phyloP scores from a whole-genome alignment of 2,797 vertebrate species.

The Gadopsis bispinosus region DNA sequence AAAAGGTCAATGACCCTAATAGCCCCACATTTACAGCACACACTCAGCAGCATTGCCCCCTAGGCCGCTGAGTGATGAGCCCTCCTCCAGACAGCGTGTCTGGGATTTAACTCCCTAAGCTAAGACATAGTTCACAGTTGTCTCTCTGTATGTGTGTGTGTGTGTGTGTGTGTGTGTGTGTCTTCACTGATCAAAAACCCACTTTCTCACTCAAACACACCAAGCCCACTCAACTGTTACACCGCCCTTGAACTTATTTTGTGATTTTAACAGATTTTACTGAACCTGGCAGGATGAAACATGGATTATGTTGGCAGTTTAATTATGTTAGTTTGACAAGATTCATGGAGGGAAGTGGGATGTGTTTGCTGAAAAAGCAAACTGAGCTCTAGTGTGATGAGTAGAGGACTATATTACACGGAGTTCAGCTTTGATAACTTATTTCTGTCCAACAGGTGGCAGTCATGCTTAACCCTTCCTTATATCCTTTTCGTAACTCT shows the following conservation, averaged over 20 bases:
- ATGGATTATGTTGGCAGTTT: conserved; percentile 7
- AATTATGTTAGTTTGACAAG: conserved; percentile 4
- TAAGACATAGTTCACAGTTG: conserved; percentile 50
- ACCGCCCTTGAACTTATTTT: conserved; percentile 18
- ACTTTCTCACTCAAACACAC: conserved; percentile 27
- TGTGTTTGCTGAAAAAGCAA: conserved; percentile 38
- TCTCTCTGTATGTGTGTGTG: conserved; percentile 28
- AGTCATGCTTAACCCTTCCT: conserved; percentile 36
- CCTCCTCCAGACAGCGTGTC: conserved; percentile 67
- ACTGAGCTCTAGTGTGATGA: not conserved
- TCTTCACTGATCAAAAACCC: conserved; percentile 32
- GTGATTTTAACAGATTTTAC: conserved; percentile 26
- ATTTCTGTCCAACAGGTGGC: conserved; percentile 66
- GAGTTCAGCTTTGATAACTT: not conserved
- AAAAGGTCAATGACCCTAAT: conserved; percentile 14
- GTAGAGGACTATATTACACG: not conserved
- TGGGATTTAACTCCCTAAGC: conserved; percentile 63
- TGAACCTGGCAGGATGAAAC: conserved; percentile 25
- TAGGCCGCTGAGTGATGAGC: conserved; percentile 67
- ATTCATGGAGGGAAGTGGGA: not conserved
- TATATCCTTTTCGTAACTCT: not conserved
- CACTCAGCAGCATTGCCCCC: conserved; percentile 27
- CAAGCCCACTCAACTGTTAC: conserved; percentile 18
- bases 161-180: conserved; percentile 15
- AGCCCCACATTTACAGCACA: conserved; percentile 49